These are phyloP conservation scores for Tenodera sinensis DNA, from an alignment of 2,888 invertebrate genomes.

Conservation along the genomic window DNA sequence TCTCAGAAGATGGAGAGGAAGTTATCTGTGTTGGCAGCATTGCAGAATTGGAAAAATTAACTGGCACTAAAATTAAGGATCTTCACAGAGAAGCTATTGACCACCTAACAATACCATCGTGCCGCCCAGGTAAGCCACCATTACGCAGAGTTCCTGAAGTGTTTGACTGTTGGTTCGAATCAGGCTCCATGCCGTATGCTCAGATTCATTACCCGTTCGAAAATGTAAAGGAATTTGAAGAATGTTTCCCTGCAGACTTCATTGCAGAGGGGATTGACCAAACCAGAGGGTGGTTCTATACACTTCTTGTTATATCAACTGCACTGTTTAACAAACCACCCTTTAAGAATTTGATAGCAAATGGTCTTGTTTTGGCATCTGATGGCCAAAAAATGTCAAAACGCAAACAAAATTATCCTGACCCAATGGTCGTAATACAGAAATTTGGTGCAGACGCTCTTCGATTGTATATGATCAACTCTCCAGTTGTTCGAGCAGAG, in stretches of 20 bases:
- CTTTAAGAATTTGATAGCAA: constrained; percentile 95
- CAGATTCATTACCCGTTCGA: constrained; percentile 97
- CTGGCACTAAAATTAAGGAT: constrained; percentile 80
- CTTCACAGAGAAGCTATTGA: constrained; percentile 95
- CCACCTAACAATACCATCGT: constrained; percentile 87
- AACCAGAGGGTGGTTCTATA: constrained; percentile 98
- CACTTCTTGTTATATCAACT: constrained; percentile 93
- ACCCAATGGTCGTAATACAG: constrained; percentile 82
- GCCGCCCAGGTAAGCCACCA: constrained; percentile 75
- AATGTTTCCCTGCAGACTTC: constrained; percentile 95
- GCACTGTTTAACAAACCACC: constrained; percentile 94
- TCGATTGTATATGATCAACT: constrained; percentile 92
- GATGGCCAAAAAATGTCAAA: constrained; percentile 99
- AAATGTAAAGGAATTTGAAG: constrained; percentile 80
- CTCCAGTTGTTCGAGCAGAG: constrained; percentile 96
- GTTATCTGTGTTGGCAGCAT: constrained; percentile 93
- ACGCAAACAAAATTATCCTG: constrained; percentile 97
- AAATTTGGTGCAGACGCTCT: constrained; percentile 98
- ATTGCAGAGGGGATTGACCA: constrained; percentile 99
- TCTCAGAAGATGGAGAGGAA: constrained; percentile 87
- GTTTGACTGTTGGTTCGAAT: constrained; percentile 99
- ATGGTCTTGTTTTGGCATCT: constrained; percentile 90
- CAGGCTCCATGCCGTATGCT: constrained; percentile 98
- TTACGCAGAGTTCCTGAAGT: constrained; percentile 86
- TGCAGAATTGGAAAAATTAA: constrained; percentile 78